phyloP scores from a whole-genome alignment of 2,888 invertebrate genomes.

The Lasioglossum malachurum region DNA sequence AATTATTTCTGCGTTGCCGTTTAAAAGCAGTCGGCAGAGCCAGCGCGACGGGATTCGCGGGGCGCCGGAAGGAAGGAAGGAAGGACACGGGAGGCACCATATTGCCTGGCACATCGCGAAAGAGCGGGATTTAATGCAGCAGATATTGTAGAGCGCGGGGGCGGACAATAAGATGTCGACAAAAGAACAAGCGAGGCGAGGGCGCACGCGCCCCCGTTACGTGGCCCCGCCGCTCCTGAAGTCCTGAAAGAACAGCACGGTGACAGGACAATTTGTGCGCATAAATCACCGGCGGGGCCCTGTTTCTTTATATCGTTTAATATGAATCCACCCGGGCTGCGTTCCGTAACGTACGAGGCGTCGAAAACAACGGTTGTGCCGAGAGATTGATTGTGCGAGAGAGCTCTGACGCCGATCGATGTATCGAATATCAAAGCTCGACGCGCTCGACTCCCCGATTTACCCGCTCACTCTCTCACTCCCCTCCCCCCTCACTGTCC shows the following conservation, averaged over 20 bases:
- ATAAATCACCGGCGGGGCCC: constrained; percentile 79
- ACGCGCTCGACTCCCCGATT: background rate
- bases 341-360: constrained; percentile 70
- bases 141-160: constrained; percentile 74
- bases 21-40: constrained; percentile 19
- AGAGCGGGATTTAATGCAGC: constrained; percentile 80
- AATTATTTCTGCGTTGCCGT: constrained; percentile 47
- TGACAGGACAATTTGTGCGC: constrained; percentile 84
- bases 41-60: constrained; percentile 31
- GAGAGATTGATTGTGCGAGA: constrained; percentile 75
- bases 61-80: constrained; percentile 36
- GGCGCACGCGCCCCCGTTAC: constrained; percentile 31
- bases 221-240: constrained; percentile 44
- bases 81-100: constrained; percentile 58
- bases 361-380: constrained; percentile 78
- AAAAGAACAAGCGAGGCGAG: constrained; percentile 61
- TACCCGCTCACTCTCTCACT: background rate
- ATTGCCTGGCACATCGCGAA: constrained; percentile 71
- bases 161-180: constrained; percentile 70
- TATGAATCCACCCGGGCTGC: constrained; percentile 76
- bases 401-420: constrained; percentile 55
- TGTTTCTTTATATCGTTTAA: constrained; percentile 84
- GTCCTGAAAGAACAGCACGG: constrained; percentile 66
- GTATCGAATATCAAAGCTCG: constrained; percentile 16
- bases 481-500: background rate